Percentiles rank a stretch among this genome's conserved stretches.
These are phyloP conservation scores for Himantopus leucocephalus DNA, from an alignment of 2,113 vertebrate species.

Conservation along the genomic window DNA sequence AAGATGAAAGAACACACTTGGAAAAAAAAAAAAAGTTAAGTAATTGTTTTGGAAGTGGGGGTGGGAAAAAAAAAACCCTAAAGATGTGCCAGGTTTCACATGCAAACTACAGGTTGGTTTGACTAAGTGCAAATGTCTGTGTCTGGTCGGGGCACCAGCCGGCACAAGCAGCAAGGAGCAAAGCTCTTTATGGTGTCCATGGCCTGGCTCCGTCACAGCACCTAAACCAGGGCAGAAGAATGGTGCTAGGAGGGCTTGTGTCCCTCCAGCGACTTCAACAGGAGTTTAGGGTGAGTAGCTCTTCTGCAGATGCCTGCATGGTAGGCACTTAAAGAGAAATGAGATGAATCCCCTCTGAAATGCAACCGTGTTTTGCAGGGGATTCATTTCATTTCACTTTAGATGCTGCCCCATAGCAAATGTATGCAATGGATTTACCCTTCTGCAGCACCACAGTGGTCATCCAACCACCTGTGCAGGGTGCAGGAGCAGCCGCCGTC, in stretches of 20 bases:
- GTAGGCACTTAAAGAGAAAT: not conserved
- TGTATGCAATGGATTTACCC: rapidly evolving
- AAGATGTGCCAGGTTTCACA: not conserved
- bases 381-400: not conserved
- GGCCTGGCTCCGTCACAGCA: not conserved
- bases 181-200: not conserved
- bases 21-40: not conserved
- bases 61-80: not conserved
- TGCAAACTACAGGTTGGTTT: not conserved
- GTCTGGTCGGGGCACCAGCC: not conserved
- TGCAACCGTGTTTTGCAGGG: not conserved
- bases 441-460: not conserved
- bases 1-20: not conserved
- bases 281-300: not conserved
- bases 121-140: not conserved
- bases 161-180: not conserved
- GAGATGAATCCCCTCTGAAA: not conserved
- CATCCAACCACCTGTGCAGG: rapidly evolving
- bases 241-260: not conserved
- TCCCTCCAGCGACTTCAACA: not conserved
- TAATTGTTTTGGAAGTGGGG: not conserved
- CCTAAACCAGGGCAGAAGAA: not conserved
- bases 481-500: not conserved
- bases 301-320: not conserved
- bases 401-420: not conserved